Evolutionary conservation across 2,113 vertebrate genomes (phyloP).

Genomic region (Butorides virescens): DNA sequence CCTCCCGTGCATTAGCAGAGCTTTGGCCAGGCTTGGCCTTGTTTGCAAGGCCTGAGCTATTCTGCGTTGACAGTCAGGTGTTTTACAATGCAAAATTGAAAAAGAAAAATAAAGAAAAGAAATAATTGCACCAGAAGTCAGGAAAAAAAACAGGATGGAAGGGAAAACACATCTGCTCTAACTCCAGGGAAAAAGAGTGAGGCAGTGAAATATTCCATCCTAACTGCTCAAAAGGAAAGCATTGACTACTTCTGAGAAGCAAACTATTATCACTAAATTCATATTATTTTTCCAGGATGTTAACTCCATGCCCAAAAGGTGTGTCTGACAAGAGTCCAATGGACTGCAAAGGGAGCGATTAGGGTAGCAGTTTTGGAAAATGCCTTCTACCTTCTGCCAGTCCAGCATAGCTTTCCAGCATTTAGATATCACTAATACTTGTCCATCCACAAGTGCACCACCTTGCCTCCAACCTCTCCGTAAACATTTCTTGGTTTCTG

Average conservation of each 20-base stretch:
- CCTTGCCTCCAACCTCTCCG: background rate
- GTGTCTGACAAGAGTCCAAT: background rate
- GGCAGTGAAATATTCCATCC: background rate
- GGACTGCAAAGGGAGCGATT: background rate
- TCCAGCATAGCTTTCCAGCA: background rate
- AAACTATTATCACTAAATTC: background rate
- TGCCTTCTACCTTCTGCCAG: background rate
- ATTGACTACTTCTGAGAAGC: background rate
- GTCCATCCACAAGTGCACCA: background rate
- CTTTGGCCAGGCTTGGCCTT: background rate
- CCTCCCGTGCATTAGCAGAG: background rate
- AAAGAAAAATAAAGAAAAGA: background rate
- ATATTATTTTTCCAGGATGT: background rate
- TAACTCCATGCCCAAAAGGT: background rate
- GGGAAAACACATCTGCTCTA: background rate
- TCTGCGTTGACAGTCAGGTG: background rate
- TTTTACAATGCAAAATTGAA: background rate
- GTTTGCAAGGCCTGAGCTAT: background rate
- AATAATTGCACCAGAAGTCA: background rate
- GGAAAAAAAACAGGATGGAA: background rate
- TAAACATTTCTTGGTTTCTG: background rate
- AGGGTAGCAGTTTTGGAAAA: background rate
- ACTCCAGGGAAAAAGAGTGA: background rate
- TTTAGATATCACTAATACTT: background rate
- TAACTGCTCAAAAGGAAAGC: background rate